Evolutionary conservation across 2,113 vertebrate species (phyloP).

Genomic region (Phyllostomus hastatus): DNA sequence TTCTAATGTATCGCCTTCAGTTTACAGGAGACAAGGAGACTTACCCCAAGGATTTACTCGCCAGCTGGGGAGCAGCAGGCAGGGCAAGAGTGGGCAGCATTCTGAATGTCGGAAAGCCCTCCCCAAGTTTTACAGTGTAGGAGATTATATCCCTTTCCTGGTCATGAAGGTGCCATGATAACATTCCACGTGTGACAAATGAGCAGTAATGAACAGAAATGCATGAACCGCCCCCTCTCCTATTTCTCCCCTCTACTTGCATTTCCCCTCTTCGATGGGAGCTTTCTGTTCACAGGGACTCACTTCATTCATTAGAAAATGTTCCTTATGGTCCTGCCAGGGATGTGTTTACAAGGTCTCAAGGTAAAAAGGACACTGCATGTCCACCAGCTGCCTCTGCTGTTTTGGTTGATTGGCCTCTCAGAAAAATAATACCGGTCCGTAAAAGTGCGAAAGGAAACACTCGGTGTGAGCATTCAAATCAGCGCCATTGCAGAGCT

Average conservation of each 20-base stretch:
- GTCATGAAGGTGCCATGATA: too few species aligned
- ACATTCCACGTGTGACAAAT: too few species aligned
- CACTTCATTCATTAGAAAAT: conserved; percentile 5
- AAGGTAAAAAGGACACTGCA: not conserved
- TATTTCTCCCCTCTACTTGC: not conserved
- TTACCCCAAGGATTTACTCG: not conserved
- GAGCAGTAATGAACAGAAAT: not conserved
- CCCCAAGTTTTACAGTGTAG: not conserved
- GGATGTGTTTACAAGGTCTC: not conserved
- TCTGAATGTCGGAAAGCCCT: not conserved
- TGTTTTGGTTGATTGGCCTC: conserved; percentile 41
- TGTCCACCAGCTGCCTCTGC: not conserved
- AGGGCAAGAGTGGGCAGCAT: not conserved
- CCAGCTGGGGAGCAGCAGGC: not conserved
- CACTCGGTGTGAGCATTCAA: not conserved
- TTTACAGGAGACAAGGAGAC: not conserved
- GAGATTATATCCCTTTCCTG: not conserved
- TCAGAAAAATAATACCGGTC: not conserved
- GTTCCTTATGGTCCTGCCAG: not conserved
- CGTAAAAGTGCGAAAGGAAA: not conserved
- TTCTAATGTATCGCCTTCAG: not conserved
- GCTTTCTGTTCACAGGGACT: not conserved
- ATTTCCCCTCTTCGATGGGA: not conserved
- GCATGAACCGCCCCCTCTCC: not conserved
- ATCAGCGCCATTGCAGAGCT: not conserved